These are phyloP conservation scores for Littorina saxatilis DNA, from an alignment of 1,140 invertebrate species.

Conservation along the genomic window DNA sequence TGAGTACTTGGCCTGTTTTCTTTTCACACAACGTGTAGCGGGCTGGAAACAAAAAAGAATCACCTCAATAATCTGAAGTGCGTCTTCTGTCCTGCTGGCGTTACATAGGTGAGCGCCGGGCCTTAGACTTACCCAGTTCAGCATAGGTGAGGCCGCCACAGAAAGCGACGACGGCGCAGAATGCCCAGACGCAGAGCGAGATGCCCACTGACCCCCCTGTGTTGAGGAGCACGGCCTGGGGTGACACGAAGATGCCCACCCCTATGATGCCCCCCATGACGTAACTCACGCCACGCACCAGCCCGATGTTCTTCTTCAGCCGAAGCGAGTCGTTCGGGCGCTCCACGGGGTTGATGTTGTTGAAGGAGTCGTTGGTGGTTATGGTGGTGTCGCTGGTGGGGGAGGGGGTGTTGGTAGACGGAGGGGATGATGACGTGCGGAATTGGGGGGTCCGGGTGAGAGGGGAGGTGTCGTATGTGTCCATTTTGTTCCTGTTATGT, in stretches of 20 bases:
- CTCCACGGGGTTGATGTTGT: background rate
- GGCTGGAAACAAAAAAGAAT: too few relatives aligned
- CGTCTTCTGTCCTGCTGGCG: too few relatives aligned
- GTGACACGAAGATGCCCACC: constrained; percentile 50
- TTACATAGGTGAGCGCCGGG: too few relatives aligned
- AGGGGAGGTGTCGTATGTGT: too few relatives aligned
- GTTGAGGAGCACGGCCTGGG: constrained; percentile 35
- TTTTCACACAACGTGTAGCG: too few relatives aligned
- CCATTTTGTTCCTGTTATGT: background rate
- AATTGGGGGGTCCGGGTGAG: background rate
- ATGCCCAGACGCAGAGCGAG: constrained; percentile 41
- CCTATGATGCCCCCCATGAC: constrained; percentile 44
- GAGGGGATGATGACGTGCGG: background rate
- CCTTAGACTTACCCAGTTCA: constrained; percentile 44
- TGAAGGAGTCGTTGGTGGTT: background rate
- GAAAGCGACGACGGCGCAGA: constrained; percentile 37
- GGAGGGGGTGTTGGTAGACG: too few relatives aligned
- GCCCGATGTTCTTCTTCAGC: constrained; percentile 33
- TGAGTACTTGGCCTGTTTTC: too few relatives aligned
- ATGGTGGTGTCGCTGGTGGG: background rate
- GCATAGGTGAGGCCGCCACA: constrained; percentile 41
- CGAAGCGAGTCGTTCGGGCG: background rate
- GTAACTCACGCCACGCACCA: constrained; percentile 31
- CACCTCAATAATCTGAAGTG: too few relatives aligned
- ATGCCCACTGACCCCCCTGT: constrained; percentile 41